phyloP scores from a whole-genome alignment of 2,888 invertebrate species.

The Apantesis nais region DNA sequence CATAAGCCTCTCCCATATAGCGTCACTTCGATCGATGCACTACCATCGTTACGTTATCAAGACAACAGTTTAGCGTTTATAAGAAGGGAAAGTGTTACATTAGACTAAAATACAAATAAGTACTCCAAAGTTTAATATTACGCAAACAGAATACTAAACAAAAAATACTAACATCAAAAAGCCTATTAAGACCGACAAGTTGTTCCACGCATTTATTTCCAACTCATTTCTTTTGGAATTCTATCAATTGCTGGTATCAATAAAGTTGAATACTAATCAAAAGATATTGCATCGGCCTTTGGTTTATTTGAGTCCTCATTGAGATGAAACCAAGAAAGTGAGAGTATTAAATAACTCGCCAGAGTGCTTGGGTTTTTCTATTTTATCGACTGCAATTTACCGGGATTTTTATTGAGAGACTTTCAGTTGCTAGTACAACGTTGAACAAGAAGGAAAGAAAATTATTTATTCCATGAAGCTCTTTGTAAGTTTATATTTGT shows the following conservation, averaged over 20 bases:
- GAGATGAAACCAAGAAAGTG: background rate
- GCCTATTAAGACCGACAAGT: background rate
- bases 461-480: too few species aligned
- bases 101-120: too few species aligned
- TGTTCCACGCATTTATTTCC: background rate
- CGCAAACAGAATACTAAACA: background rate
- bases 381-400: background rate
- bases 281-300: background rate
- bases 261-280: constrained; percentile 7
- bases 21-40: too few species aligned
- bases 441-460: too few species aligned
- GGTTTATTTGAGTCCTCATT: background rate
- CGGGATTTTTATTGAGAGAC: background rate
- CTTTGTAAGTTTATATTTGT: too few species aligned
- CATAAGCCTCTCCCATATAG: too few species aligned
- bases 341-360: background rate
- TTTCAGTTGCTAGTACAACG: background rate
- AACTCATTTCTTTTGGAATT: background rate
- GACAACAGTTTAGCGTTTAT: too few species aligned
- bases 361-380: background rate
- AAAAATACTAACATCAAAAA: background rate
- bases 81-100: too few species aligned
- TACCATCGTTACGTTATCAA: too few species aligned
- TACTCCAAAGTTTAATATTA: background rate
- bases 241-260: background rate